Evolutionary conservation across 1,140 invertebrate species (phyloP).

Genomic region (Drosophila elegans): DNA sequence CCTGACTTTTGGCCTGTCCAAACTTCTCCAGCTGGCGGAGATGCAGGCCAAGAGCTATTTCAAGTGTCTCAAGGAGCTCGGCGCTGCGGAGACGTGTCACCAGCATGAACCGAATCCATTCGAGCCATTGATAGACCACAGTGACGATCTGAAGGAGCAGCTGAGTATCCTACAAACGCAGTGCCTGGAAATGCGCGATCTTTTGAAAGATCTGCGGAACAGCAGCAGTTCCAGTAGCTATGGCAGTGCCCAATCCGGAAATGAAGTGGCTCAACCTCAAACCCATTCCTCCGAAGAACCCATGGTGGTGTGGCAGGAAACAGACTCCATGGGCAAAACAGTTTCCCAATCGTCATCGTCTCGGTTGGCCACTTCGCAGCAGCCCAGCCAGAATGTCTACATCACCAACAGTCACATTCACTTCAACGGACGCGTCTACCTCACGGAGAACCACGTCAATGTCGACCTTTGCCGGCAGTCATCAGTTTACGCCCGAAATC

Average conservation of each 20-base stretch:
- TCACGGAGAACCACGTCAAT: slow-evolving; percentile 18
- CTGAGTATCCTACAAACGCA: slow-evolving; percentile 43
- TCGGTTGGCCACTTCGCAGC: not conserved
- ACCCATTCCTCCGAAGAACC: not conserved
- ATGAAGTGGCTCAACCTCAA: too few species aligned
- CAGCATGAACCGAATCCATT: not conserved
- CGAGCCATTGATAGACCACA: slow-evolving; percentile 2
- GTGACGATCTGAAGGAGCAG: slow-evolving; percentile 35
- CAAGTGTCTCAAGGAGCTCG: not conserved
- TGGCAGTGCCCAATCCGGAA: not conserved
- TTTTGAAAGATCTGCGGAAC: slow-evolving; percentile 42
- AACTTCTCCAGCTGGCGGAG: slow-evolving; percentile 35
- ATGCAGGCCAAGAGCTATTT: slow-evolving; percentile 6
- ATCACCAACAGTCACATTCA: slow-evolving; percentile 62
- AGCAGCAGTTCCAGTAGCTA: slow-evolving; percentile 17
- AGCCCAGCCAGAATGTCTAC: slow-evolving; percentile 21
- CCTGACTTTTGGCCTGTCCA: slow-evolving; percentile 26
- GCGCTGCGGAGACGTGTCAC: not conserved
- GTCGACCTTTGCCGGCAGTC: slow-evolving; percentile 12
- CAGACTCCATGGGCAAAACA: not conserved
- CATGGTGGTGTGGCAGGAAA: not conserved
- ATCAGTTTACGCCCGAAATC: not conserved
- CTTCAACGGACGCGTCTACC: slow-evolving; percentile 40
- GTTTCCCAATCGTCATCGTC: not conserved
- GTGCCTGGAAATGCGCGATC: slow-evolving; percentile 42